Percentiles rank a stretch among this genome's conserved stretches.
phyloP scores from a whole-genome alignment of 2,113 vertebrate species.

The Xenus cinereus region DNA sequence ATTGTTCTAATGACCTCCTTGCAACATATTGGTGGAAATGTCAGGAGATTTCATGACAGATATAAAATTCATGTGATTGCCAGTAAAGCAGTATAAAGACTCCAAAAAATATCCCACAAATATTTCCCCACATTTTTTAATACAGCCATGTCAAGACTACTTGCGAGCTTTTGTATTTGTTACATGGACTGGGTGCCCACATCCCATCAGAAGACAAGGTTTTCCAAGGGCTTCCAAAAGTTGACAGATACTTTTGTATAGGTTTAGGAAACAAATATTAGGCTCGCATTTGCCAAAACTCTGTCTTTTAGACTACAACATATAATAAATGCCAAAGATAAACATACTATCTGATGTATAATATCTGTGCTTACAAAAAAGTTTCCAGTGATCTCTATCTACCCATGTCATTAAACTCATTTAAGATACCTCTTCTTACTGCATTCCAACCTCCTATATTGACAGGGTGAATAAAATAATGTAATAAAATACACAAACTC shows the following conservation, averaged over 20 bases:
- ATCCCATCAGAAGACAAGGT: not conserved
- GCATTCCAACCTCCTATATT: not conserved
- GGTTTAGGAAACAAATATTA: not conserved
- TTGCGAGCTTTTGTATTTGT: not conserved
- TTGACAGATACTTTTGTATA: not conserved
- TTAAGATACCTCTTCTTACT: not conserved
- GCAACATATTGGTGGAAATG: slow-evolving; percentile 55
- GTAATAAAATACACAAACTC: not conserved
- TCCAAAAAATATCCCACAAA: slow-evolving; percentile 56
- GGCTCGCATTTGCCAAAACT: not conserved
- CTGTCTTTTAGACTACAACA: not conserved
- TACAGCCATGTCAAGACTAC: not conserved
- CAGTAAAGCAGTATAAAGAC: slow-evolving; percentile 46
- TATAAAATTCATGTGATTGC: slow-evolving; percentile 56
- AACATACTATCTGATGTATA: not conserved
- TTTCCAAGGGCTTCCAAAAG: not conserved
- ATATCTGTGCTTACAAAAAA: not conserved
- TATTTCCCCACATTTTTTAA: slow-evolving; percentile 59
- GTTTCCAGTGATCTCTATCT: not conserved
- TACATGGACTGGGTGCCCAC: not conserved
- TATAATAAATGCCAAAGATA: not conserved
- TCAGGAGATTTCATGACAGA: slow-evolving; percentile 65
- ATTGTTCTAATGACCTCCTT: slow-evolving; percentile 61
- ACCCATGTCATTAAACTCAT: not conserved
- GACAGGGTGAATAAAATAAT: not conserved